A percentile compares a stretch with the other conserved stretches of the same genome.
Conservation (phyloP, 2,797 vertebrate genomes). For the Rhynchotus rufescens region DNA sequence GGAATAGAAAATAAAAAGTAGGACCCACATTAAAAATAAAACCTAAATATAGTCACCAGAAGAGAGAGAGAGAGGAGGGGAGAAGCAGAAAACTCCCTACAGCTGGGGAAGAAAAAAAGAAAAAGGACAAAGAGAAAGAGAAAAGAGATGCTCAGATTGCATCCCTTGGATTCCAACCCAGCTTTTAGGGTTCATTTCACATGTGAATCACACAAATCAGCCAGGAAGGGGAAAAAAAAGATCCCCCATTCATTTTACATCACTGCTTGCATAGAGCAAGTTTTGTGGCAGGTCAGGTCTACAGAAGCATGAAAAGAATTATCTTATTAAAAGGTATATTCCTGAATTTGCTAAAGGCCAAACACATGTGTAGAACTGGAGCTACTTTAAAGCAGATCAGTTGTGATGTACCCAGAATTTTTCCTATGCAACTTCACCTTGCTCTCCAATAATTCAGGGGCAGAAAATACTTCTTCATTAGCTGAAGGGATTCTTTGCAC, state of each 20-base stretch:
- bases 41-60: rapidly evolving
- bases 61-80: not conserved
- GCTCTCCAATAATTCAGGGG: not conserved
- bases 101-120: too few species aligned
- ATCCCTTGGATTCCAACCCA: not conserved
- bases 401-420: not conserved
- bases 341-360: not conserved
- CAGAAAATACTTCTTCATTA: not conserved
- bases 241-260: not conserved
- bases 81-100: not conserved
- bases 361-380: rapidly evolving
- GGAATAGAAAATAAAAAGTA: not conserved
- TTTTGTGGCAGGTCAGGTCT: not conserved
- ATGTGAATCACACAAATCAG: rapidly evolving
- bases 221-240: not conserved
- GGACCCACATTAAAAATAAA: not conserved
- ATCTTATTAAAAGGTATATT: rapidly evolving
- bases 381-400: not conserved
- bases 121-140: not conserved
- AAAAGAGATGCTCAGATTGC: not conserved
- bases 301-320: not conserved
- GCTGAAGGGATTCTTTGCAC: not conserved
- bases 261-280: not conserved
- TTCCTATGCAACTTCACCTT: rapidly evolving
- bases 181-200: not conserved